phyloP scores from a whole-genome alignment of 2,797 vertebrate species.

The Semotilus atromaculatus region DNA sequence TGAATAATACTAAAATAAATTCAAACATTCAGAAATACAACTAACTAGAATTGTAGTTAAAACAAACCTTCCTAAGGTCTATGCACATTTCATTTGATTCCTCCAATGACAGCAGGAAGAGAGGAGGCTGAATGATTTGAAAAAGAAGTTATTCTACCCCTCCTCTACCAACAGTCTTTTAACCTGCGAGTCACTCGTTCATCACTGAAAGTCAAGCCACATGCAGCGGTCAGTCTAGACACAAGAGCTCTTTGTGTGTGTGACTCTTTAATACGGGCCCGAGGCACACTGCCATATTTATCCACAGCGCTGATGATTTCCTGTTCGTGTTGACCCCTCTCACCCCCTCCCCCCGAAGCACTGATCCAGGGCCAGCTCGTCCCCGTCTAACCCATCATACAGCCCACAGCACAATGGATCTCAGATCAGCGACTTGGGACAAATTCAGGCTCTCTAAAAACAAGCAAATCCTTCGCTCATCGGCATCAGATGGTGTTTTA shows the following conservation, averaged over 20 bases:
- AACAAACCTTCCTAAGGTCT: background rate
- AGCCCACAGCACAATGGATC: slow-evolving; percentile 1
- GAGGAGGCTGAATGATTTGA: slow-evolving; percentile 13
- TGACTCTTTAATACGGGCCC: slow-evolving; percentile 27
- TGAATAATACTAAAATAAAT: slow-evolving; percentile 2
- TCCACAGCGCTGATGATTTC: slow-evolving; percentile 53
- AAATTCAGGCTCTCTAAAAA: slow-evolving; percentile 28
- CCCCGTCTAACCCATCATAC: background rate
- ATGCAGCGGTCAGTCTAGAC: slow-evolving; percentile 55
- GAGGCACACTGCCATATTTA: slow-evolving; percentile 53
- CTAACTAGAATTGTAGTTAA: background rate
- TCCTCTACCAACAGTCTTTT: slow-evolving; percentile 22
- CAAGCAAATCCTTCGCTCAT: slow-evolving; percentile 43
- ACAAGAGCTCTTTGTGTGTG: slow-evolving; percentile 54
- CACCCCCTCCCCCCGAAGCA: background rate
- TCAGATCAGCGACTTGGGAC: slow-evolving; percentile 18
- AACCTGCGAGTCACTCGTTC: slow-evolving; percentile 47
- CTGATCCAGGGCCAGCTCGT: slow-evolving; percentile 16
- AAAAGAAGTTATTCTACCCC: background rate
- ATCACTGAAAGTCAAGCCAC: slow-evolving; percentile 42
- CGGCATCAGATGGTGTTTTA: slow-evolving; percentile 59
- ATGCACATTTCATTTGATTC: background rate
- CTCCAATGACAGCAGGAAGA: slow-evolving; percentile 5
- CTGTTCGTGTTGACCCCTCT: slow-evolving; percentile 31
- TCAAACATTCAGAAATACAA: background rate